Conservation (phyloP, 2,888 invertebrate genomes). For the Hermaeophaga mercurialis region DNA sequence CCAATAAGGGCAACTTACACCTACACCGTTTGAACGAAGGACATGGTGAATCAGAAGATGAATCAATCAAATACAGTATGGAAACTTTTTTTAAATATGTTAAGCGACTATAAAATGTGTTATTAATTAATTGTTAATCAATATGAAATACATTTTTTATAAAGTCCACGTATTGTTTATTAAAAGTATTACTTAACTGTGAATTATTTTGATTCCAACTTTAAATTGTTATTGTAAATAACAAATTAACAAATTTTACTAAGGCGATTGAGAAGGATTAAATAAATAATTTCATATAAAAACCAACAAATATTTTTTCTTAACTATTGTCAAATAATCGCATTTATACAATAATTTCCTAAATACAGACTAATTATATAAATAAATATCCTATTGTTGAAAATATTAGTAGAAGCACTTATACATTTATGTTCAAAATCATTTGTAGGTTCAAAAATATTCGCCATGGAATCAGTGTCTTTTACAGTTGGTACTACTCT, state of each 20-base stretch:
- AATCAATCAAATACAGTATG: slow-evolving; percentile 55
- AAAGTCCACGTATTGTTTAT: too few relatives aligned
- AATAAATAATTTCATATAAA: too few relatives aligned
- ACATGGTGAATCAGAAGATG: slow-evolving; percentile 53
- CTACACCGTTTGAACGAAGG: slow-evolving; percentile 58
- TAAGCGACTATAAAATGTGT: slow-evolving; percentile 49
- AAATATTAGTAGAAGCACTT: background rate
- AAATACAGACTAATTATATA: background rate
- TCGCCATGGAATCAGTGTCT: slow-evolving; percentile 48
- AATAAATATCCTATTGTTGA: background rate
- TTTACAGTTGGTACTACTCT: slow-evolving; percentile 48
- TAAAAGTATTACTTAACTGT: too few relatives aligned
- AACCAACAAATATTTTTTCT: too few relatives aligned
- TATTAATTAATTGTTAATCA: background rate
- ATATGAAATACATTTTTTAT: slow-evolving; percentile 1
- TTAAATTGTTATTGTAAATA: too few relatives aligned
- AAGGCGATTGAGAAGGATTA: too few relatives aligned
- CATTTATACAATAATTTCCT: background rate
- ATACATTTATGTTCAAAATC: slow-evolving; percentile 38
- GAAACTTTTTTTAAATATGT: slow-evolving; percentile 59
- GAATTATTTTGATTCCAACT: too few relatives aligned
- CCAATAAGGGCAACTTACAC: slow-evolving; percentile 55
- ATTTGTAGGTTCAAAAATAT: slow-evolving; percentile 42
- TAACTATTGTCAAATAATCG: too few relatives aligned
- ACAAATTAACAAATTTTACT: too few relatives aligned